Evolutionary conservation across 2,797 vertebrate species (phyloP), one percentile per base, ranked within the genome.

Genomic region (Ispidina picta): DNA sequence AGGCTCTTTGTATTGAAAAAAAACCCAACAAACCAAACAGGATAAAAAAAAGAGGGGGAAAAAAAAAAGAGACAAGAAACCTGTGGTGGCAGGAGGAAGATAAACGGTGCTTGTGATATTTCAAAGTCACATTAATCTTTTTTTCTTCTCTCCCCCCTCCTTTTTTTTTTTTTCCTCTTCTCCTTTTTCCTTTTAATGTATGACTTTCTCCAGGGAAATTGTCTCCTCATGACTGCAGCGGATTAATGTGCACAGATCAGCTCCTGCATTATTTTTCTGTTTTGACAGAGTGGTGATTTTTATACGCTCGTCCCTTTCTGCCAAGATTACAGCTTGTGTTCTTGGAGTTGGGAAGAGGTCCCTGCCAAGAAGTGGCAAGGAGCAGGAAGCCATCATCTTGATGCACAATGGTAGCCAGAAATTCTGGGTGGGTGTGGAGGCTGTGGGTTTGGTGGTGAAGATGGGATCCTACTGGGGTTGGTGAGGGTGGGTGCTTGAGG

Each of bases 41-140:
- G 44, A 22, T 7, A 8, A 4, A 31, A n/a, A 68, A 7, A 52
- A 5, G 10, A 6, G 15, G 26, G 49, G 25, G 15, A 23, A 48
- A 48, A 12, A 25, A 20, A 46, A 39, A 82, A 73, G 44, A 65
- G 31, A 70, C 52, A 62, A 94, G 83, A 93, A 90, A 85, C 82
- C 89, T 93, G 81, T 76, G 83, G 92, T 93, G 96, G 93, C 92
- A 95, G 93, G 86, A 96, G 78, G 70, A 95, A 96, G 95, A 95
- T 96, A 96, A 97, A 96, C 59, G 39, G 85, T 87, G 69, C 88
- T 94, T 95, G 92, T 96, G 92, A 94, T 93, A 95, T 95, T 96
- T 96, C 94, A 95, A 92, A 96, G 95, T 90, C 95, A 91, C 90
- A 95, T 96, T 96, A 95, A 95, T 96, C 91, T 94, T 83, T 91